Conservation (phyloP, 2,113 vertebrate species). For the Mus spicilegus region DNA sequence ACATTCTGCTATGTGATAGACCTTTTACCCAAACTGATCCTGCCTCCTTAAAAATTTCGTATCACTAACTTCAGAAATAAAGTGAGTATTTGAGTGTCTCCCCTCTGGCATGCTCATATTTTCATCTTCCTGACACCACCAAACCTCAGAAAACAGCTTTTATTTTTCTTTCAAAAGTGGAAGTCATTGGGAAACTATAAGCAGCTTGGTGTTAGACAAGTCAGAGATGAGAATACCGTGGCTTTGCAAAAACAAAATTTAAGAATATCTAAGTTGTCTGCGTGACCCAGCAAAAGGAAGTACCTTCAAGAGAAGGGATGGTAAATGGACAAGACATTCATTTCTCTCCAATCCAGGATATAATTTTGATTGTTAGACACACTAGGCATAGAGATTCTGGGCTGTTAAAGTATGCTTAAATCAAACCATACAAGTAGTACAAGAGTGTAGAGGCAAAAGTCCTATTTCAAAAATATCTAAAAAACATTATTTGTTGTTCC, state of each 20-base stretch:
- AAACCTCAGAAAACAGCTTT: not conserved
- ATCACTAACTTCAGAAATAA: not conserved
- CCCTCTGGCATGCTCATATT: not conserved
- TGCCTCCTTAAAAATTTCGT: not conserved
- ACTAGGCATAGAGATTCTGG: not conserved
- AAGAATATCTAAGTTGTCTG: not conserved
- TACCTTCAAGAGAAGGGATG: not conserved
- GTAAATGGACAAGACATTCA: not conserved
- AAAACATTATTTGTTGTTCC: not conserved
- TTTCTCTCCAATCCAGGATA: not conserved
- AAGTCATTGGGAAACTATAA: not conserved
- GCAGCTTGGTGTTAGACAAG: not conserved
- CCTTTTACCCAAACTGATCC: not conserved
- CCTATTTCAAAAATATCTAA: not conserved
- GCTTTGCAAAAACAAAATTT: not conserved
- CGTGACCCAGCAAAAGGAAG: rapidly evolving
- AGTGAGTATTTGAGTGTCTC: not conserved
- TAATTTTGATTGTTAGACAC: not conserved
- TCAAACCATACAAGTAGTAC: not conserved
- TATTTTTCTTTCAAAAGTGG: not conserved
- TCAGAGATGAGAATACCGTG: not conserved
- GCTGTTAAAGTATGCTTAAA: not conserved
- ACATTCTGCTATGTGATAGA: not conserved
- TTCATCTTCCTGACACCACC: not conserved
- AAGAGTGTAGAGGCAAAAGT: slow-evolving; percentile 36